phyloP scores from a whole-genome alignment of 2,113 vertebrate genomes.

The Brachionichthys hirsutus region DNA sequence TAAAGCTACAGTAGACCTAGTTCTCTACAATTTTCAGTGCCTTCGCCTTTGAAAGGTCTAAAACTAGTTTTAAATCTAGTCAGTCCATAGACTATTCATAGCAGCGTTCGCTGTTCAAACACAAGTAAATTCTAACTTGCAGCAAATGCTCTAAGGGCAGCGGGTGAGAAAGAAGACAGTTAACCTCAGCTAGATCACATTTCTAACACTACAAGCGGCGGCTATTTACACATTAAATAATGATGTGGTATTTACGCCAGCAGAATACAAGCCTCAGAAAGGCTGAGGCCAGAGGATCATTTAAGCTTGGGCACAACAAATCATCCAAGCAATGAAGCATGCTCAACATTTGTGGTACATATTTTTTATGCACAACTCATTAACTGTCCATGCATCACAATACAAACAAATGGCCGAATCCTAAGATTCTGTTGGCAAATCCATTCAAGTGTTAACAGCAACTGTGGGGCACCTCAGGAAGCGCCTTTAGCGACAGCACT shows the following conservation, averaged over 20 bases:
- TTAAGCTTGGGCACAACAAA: conserved; percentile 10
- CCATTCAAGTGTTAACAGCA: conserved; percentile 9
- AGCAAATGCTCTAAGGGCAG: conserved; percentile 19
- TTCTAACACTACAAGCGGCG: conserved; percentile 11
- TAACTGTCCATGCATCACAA: not conserved
- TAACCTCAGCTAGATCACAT: conserved; percentile 16
- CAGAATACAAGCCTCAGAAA: conserved; percentile 13
- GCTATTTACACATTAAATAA: conserved; percentile 57
- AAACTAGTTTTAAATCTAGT: conserved; percentile 36
- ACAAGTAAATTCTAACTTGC: conserved; percentile 40
- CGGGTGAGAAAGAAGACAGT: not conserved
- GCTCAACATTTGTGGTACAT: not conserved
- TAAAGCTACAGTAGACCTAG: conserved; percentile 40
- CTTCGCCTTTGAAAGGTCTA: conserved; percentile 38
- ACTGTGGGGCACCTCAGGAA: conserved; percentile 30
- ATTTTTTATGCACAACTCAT: not conserved
- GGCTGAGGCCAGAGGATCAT: conserved; percentile 8
- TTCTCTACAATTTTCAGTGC: conserved; percentile 25
- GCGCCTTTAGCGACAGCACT: conserved; percentile 37
- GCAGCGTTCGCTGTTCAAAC: conserved; percentile 47
- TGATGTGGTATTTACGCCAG: conserved; percentile 19
- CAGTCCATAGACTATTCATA: conserved; percentile 40
- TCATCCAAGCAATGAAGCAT: conserved; percentile 6
- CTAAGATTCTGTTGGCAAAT: not conserved
- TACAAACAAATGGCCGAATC: not conserved